Evolutionary conservation across 2,113 vertebrate genomes (phyloP), one percentile per base, ranked within the genome.

Genomic region (Albula goreensis): DNA sequence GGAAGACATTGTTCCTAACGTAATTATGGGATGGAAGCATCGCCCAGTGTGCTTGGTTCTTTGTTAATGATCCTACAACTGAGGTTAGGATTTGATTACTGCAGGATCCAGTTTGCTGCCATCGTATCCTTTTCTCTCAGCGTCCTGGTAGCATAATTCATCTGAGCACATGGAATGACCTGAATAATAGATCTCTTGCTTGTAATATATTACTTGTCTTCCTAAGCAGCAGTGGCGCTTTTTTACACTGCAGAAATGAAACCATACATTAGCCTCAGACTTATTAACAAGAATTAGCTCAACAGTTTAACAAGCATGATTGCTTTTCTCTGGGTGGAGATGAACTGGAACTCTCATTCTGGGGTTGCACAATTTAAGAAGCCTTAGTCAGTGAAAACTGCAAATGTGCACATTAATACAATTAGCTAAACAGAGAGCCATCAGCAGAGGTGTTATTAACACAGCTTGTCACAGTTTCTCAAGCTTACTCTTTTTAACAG

Each of bases 191-290:
- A 87, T 78, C 85, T 77, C 86, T 56, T 31, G 50, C 56, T 82
- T 51, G 60, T 77, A 53, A 78, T 50, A 60, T 22, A n/a, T 4
- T 70, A n/a, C 53, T 12, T 56, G 53, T 56, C 53, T 56, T 56
- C 53, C 53, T 22, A 3, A 17, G 8, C 63, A 70, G 85, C 90
- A 87, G 92, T n/a, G 87, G 92, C 93, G 93, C 92, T 86, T 84
- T 93, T 94, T 92, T 50, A 84, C 31, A 83, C 86, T 83, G 87
- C 79, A 81, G 53, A 91, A 91, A 93, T 56, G 51, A 91, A 86
- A 86, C 81, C 89, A 87, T 78, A 89, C 85, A 78, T 92, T 87
- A 87, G 89, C 63, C 78, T 85, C 89, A 82, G 4, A 17, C 63
- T 70, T 70, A 70, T 70, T 70, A 70, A 70, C 17, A 70, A 22